phyloP scores from a whole-genome alignment of 1,140 invertebrate species.

The Drosophila melanogaster region Release_6_plus_ISO1_MT NC_004354.4:3384001-3384500 shows the following conservation, averaged over 20 bases:
- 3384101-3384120: too few relatives aligned
- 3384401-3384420: slow-evolving; percentile 89
- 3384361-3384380: slow-evolving; percentile 27
- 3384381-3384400: slow-evolving; percentile 93
- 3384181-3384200: slow-evolving; percentile 57
- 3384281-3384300: background rate
- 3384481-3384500: slow-evolving; percentile 59
- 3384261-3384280: background rate
- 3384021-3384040: slow-evolving; percentile 32
- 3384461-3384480: slow-evolving; percentile 85
- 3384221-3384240: slow-evolving; percentile 10
- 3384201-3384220: background rate
- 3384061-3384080: background rate
- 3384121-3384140: background rate
- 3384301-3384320: background rate
- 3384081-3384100: background rate
- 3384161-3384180: slow-evolving; percentile 70
- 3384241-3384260: too few relatives aligned
- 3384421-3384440: slow-evolving; percentile 87
- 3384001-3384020: background rate
- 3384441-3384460: slow-evolving; percentile 87
- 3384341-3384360: background rate
- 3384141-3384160: slow-evolving; percentile 57
- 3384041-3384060: slow-evolving; percentile 28
- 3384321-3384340: background rate